Percentiles rank a stretch among this genome's conserved stretches.
These are phyloP conservation scores for Cavia aperea DNA, from an alignment of 2,113 vertebrate genomes.

Conservation along the genomic window DNA sequence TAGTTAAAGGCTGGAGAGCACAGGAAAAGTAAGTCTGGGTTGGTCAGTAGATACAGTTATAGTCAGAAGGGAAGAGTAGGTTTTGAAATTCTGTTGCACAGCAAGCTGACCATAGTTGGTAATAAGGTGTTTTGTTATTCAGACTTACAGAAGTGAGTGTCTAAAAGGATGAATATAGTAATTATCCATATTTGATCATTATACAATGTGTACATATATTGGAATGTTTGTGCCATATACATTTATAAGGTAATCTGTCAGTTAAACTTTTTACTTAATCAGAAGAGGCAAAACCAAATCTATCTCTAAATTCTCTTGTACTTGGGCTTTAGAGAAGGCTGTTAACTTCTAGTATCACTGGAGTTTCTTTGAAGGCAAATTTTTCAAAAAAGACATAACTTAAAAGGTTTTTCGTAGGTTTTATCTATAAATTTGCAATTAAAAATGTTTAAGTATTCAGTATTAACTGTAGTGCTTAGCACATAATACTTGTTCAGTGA, in stretches of 20 bases:
- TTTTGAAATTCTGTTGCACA: not conserved
- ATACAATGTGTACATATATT: not conserved
- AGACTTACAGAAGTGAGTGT: not conserved
- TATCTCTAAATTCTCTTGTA: not conserved
- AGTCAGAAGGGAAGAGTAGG: not conserved
- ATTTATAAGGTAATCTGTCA: not conserved
- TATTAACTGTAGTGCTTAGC: not conserved
- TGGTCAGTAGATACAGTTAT: not conserved
- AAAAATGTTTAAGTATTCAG: not conserved
- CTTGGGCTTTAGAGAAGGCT: not conserved
- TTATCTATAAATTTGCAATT: not conserved
- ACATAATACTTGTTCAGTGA: not conserved
- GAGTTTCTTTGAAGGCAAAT: not conserved
- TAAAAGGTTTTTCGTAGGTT: not conserved
- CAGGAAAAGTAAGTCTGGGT: not conserved
- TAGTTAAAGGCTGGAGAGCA: not conserved
- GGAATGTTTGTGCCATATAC: not conserved
- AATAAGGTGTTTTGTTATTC: not conserved
- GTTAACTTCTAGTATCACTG: not conserved
- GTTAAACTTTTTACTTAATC: not conserved
- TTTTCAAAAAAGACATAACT: not conserved
- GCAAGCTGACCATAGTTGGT: not conserved
- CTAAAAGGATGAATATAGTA: not conserved
- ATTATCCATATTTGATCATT: not conserved
- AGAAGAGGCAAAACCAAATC: not conserved